phyloP scores from a whole-genome alignment of 2,113 vertebrate species.

The Eclectus roratus region DNA sequence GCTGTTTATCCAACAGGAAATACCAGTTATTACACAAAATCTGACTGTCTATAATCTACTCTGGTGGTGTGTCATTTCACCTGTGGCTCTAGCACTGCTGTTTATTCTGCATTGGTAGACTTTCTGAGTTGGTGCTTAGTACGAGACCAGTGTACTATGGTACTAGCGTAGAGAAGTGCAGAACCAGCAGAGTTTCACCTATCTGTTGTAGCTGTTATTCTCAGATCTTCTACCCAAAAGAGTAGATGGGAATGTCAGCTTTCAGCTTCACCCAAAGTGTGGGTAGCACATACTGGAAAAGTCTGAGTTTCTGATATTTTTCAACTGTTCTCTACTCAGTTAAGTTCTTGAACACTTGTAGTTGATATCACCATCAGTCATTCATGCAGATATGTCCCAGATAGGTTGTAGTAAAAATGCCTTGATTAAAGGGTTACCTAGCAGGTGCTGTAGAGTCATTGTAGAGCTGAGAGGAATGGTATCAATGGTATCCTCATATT shows the following conservation, averaged over 20 bases:
- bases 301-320: not conserved
- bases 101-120: not conserved
- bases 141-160: not conserved
- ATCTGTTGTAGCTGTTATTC: not conserved
- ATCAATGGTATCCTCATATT: not conserved
- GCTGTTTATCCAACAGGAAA: not conserved
- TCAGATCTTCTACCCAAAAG: not conserved
- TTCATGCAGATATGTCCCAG: not conserved
- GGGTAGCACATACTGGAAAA: not conserved
- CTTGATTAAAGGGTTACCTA: not conserved
- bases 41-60: not conserved
- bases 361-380: not conserved
- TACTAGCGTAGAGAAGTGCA: no score
- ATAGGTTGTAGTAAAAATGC: not conserved
- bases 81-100: not conserved
- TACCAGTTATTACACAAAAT: not conserved
- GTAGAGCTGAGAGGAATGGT: not conserved
- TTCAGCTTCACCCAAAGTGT: not conserved
- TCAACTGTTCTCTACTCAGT: not conserved
- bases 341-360: not conserved
- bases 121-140: not conserved
- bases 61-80: not conserved
- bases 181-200: not conserved
- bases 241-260: not conserved
- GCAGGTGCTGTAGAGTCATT: not conserved